These are phyloP conservation scores for Anastatus disparis DNA, from an alignment of 1,140 invertebrate genomes.

Conservation along the genomic window DNA sequence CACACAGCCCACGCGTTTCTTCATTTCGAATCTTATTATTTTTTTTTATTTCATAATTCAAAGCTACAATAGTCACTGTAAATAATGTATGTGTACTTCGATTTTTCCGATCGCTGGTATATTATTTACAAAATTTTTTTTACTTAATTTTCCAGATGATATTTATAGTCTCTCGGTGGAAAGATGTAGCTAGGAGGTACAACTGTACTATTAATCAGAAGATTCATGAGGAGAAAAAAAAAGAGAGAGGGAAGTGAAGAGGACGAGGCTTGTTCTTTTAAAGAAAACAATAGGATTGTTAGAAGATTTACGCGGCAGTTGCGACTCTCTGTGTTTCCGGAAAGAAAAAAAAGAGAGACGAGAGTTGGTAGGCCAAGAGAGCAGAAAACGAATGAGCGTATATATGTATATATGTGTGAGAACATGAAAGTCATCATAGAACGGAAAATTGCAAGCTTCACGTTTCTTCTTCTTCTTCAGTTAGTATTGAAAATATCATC, in stretches of 20 bases:
- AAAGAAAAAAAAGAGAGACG: background rate
- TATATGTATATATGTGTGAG: too few species aligned
- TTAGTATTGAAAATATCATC: too few species aligned
- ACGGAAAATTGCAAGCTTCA: background rate
- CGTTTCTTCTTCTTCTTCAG: too few species aligned
- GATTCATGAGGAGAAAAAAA: background rate
- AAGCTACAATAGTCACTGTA: background rate
- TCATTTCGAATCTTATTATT: too few species aligned
- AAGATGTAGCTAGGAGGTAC: slow-evolving; percentile 15
- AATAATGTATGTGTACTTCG: too few species aligned
- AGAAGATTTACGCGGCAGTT: slow-evolving; percentile 31
- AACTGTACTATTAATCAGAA: slow-evolving; percentile 30
- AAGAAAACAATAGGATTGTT: slow-evolving; percentile 35
- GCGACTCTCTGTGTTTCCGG: slow-evolving; percentile 14
- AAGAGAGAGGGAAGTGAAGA: too few species aligned
- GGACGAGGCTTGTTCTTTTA: slow-evolving; percentile 7
- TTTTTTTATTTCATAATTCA: too few species aligned
- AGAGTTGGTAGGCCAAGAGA: background rate
- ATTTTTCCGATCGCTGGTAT: too few species aligned
- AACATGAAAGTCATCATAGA: background rate
- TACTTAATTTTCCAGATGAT: slow-evolving; percentile 1
- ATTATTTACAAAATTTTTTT: too few species aligned
- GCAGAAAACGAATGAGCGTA: too few species aligned
- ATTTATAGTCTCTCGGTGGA: slow-evolving; percentile 14
- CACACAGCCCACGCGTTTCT: too few species aligned